Evolutionary conservation across 2,888 invertebrate species (phyloP), one percentile per base, ranked within the genome.

Genomic region (Cryptocephalus moraei): DNA sequence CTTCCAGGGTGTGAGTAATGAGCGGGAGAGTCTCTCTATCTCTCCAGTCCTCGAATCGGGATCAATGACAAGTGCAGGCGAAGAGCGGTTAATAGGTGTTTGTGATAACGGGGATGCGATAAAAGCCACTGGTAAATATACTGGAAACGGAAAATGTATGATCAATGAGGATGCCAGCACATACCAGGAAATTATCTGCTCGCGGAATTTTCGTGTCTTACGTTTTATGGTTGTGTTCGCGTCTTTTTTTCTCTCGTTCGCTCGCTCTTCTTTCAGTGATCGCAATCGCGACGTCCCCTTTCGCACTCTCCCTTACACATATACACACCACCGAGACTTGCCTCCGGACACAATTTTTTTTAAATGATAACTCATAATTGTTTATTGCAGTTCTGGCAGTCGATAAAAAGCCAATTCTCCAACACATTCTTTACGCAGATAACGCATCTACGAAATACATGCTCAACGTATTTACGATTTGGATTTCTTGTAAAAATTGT

Each of bases 111-210:
- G 65, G 65, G 63, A 62, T 59, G 63, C 67, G 70, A 70, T 70
- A 70, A 68, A 63, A 60, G 58, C 62, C 40, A 61, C 58, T 61
- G 64, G 62, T 67, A 69, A 69, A 70, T 70, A 70, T 69, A 69
- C 68, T 70, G 68, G 67, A 70, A 70, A 66, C 67, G 70, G 70
- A 70, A 70, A 68, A 68, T 70, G 66, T 62, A 70, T 68, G 70
- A 70, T 70, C 70, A 70, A 69, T 68, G 68, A 63, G 65, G 63
- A 67, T 60, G 63, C 62, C 62, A 61, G 60, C 59, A 63, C 40
- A 40, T 13, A 40, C 40, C 40, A 40, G 40, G 40, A 40, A 40
- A 40, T 40, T 40, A 40, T 40, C 40, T 40, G 52, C 52, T 22
- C 47, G 44, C 58, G 58, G 62, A 62, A 62, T 62, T 62, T 62